Evolutionary conservation across 1,140 invertebrate species (phyloP).

Genomic region (Cotesia chilonis): DNA sequence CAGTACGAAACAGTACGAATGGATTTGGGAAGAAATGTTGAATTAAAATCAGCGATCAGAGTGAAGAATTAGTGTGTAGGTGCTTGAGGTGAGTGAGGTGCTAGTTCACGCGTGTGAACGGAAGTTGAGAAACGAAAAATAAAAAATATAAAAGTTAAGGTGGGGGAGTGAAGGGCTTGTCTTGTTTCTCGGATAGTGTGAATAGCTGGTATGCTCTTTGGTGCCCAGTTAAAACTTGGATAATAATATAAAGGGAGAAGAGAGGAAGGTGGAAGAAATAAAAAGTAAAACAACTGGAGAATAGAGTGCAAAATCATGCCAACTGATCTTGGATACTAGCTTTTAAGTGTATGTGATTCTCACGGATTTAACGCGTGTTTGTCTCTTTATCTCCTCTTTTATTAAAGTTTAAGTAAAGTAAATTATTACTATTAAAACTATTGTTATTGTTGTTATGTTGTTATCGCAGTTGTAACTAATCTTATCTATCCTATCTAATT

Average conservation of each 20-base stretch:
- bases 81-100: slow-evolving; percentile 23
- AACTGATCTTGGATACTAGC: slow-evolving; percentile 25
- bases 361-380: slow-evolving; percentile 28
- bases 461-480: too few species aligned
- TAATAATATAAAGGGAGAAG: too few species aligned
- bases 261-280: not conserved
- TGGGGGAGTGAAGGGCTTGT: not conserved
- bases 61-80: slow-evolving; percentile 16
- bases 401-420: not conserved
- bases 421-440: not conserved
- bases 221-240: slow-evolving; percentile 8
- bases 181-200: slow-evolving; percentile 4
- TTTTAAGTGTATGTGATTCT: slow-evolving; percentile 21
- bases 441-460: too few species aligned
- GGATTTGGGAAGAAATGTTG: not conserved
- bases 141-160: slow-evolving; percentile 8
- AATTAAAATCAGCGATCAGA: slow-evolving; percentile 5
- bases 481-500: slow-evolving; percentile 15
- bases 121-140: slow-evolving; percentile 11
- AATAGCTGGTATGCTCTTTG: slow-evolving; percentile 9
- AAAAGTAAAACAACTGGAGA: slow-evolving; percentile 14
- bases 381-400: not conserved
- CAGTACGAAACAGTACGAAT: too few species aligned
- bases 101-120: slow-evolving; percentile 34
- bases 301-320: slow-evolving; percentile 28